These are phyloP conservation scores for Holocentrus rufus DNA, from an alignment of 2,797 vertebrate genomes.

Conservation along the genomic window DNA sequence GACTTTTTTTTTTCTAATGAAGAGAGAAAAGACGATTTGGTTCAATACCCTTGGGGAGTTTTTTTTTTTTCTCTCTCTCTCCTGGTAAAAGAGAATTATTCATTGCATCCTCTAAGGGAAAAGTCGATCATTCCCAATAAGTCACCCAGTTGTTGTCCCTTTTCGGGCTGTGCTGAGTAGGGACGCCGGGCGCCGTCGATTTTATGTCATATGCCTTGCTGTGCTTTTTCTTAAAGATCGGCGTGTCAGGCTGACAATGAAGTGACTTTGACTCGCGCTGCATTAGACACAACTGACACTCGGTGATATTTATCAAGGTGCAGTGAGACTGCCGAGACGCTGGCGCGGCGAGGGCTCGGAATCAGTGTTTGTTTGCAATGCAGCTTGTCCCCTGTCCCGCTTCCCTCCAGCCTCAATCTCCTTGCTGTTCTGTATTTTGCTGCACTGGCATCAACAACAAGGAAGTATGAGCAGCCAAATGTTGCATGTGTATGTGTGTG, in stretches of 20 bases:
- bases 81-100: conserved; percentile 80
- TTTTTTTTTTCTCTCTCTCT: conserved; percentile 55
- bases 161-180: conserved; percentile 64
- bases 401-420: conserved; percentile 3
- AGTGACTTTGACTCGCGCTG: conserved; percentile 51
- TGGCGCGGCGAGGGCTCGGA: conserved; percentile 37
- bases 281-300: conserved; percentile 37
- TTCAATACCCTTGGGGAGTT: conserved; percentile 74
- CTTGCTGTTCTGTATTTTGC: neutral
- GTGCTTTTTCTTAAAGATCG: conserved; percentile 59
- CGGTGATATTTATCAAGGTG: conserved; percentile 61
- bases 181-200: conserved; percentile 68
- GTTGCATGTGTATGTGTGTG: neutral
- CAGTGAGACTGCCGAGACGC: conserved; percentile 45
- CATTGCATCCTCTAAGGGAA: conserved; percentile 77
- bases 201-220: conserved; percentile 73
- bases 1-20: conserved; percentile 78
- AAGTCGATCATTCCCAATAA: conserved; percentile 78
- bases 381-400: neutral
- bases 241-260: conserved; percentile 41
- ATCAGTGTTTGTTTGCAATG: conserved; percentile 30
- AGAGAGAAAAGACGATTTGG: conserved; percentile 82
- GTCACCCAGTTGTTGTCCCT: conserved; percentile 73
- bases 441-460: conserved; percentile 2
- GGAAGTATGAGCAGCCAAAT: conserved; percentile 35